These are phyloP conservation scores for Megalonaias nervosa DNA, from an alignment of 1,140 invertebrate species.

Conservation along the genomic window DNA sequence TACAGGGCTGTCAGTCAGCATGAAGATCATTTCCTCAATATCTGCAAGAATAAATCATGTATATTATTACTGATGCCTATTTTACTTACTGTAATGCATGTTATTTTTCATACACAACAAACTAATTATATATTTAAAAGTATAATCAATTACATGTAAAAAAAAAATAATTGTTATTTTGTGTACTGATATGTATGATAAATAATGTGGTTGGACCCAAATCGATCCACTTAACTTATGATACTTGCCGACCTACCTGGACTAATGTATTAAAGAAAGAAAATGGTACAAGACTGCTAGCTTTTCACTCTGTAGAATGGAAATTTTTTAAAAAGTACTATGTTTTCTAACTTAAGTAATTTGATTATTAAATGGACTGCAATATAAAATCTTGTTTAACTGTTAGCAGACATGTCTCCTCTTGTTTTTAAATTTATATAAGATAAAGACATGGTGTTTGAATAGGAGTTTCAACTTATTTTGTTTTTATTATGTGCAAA, in stretches of 20 bases:
- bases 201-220: no score
- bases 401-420: no score
- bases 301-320: no score
- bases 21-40: conserved; percentile 81
- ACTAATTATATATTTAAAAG: background rate
- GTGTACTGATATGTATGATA: background rate
- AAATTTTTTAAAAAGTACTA: no score
- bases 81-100: background rate
- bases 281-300: background rate
- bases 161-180: background rate
- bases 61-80: background rate
- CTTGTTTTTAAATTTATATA: no score
- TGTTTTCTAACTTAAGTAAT: no score
- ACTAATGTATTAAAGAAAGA: background rate
- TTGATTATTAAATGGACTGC: no score
- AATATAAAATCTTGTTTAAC: no score
- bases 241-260: background rate
- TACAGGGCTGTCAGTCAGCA: conserved; percentile 70
- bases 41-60: conserved; percentile 58
- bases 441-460: no score
- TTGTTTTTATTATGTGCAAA: no score
- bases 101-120: background rate
- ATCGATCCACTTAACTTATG: background rate
- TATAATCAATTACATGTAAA: background rate
- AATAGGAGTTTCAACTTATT: no score